phyloP scores from a whole-genome alignment of 2,797 vertebrate species.

The Alectoris magna region DNA sequence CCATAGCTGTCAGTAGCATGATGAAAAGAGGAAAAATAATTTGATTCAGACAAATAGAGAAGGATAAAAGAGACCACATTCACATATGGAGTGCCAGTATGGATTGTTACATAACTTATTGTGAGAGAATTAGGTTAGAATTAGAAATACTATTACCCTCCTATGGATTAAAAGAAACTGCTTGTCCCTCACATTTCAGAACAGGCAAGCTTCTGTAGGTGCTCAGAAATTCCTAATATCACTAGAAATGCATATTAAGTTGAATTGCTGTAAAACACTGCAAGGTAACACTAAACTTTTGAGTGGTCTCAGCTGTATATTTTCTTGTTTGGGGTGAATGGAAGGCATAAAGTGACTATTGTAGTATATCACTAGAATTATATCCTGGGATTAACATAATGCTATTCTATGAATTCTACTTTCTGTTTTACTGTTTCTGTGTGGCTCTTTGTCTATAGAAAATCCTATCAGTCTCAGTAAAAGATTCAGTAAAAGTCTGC shows the following conservation, averaged over 20 bases:
- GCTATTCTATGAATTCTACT: conserved; percentile 75
- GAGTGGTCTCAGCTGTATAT: conserved; percentile 74
- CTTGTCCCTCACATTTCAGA: neutral
- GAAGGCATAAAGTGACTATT: conserved; percentile 39
- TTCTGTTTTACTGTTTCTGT: conserved; percentile 76
- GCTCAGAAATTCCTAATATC: neutral
- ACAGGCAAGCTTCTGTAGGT: neutral
- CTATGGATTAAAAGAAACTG: neutral
- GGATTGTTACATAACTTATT: neutral
- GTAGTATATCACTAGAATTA: conserved; percentile 79
- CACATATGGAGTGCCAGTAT: neutral
- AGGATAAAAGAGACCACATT: neutral
- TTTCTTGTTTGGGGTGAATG: conserved; percentile 72
- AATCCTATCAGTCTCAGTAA: conserved; percentile 79
- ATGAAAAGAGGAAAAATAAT: neutral
- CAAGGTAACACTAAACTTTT: conserved; percentile 64
- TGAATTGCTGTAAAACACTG: conserved; percentile 47
- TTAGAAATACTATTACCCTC: neutral
- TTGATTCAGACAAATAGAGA: neutral
- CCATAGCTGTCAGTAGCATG: neutral
- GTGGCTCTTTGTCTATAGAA: conserved; percentile 79
- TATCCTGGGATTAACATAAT: conserved; percentile 82
- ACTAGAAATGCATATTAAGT: neutral
- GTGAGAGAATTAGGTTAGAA: neutral
- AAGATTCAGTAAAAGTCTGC: conserved; percentile 79